Evolutionary conservation across 2,888 invertebrate genomes (phyloP).

Genomic region (Lymantria monacha): DNA sequence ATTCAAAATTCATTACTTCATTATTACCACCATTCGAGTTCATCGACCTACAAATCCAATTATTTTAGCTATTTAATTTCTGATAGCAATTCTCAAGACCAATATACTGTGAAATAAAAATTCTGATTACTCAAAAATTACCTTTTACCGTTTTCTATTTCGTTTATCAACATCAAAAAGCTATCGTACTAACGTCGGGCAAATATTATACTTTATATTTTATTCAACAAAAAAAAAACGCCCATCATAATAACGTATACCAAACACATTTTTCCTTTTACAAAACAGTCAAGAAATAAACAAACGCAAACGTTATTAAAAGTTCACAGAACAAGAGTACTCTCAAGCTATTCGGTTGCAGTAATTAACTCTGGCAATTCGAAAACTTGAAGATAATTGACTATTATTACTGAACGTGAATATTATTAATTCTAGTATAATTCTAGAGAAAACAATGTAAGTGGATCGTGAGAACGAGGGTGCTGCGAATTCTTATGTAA

Average conservation of each 20-base stretch:
- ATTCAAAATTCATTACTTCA: no score
- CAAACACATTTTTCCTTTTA: conserved; percentile 16
- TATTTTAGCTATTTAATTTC: no score
- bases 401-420: conserved; percentile 34
- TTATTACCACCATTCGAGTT: no score
- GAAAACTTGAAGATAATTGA: conserved; percentile 30
- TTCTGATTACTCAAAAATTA: conserved; percentile 8
- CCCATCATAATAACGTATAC: conserved; percentile 13
- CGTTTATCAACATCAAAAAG: conserved; percentile 13
- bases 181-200: conserved; percentile 10
- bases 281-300: conserved; percentile 13
- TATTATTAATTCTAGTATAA: conserved; percentile 29
- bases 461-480: conserved; percentile 63
- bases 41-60: no score
- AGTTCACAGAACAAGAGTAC: conserved; percentile 10
- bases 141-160: neutral
- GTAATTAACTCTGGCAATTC: conserved; percentile 17
- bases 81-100: no score
- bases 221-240: conserved; percentile 24
- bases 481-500: conserved; percentile 65
- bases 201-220: conserved; percentile 30
- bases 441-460: conserved; percentile 45
- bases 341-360: conserved; percentile 18
- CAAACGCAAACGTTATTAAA: conserved; percentile 17
- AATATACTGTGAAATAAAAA: neutral